These are phyloP conservation scores for Danio albolineatus DNA, from an alignment of 2,797 vertebrate species.

Conservation along the genomic window DNA sequence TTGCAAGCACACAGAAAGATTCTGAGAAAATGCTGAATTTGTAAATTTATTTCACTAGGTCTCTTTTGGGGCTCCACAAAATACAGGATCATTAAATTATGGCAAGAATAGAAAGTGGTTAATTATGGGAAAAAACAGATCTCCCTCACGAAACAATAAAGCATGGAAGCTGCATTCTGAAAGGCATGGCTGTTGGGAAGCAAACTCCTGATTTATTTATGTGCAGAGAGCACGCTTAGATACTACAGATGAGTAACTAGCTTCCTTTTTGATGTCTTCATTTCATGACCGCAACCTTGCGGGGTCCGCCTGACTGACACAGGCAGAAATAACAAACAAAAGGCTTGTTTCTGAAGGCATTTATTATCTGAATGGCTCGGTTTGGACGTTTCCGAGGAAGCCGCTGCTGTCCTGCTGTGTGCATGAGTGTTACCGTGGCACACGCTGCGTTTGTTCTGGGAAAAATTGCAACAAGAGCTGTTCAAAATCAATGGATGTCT, in stretches of 20 bases:
- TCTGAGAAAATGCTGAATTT: too few relatives aligned
- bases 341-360: slow-evolving; percentile 28
- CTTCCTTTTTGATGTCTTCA: slow-evolving; percentile 36
- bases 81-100: slow-evolving; percentile 9
- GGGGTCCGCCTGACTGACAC: slow-evolving; percentile 25
- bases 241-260: slow-evolving; percentile 6
- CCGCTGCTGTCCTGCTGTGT: slow-evolving; percentile 3
- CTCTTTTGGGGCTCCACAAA: not conserved
- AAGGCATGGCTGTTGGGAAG: not conserved
- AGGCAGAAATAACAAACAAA: slow-evolving; percentile 45
- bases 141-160: not conserved
- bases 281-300: slow-evolving; percentile 7
- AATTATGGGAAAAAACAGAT: not conserved
- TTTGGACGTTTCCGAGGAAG: slow-evolving; percentile 35
- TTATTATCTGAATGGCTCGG: slow-evolving; percentile 34
- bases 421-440: slow-evolving; percentile 30
- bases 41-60: not conserved
- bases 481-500: slow-evolving; percentile 41
- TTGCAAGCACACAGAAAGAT: too few relatives aligned
- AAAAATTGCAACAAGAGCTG: slow-evolving; percentile 33
- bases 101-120: slow-evolving; percentile 6
- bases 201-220: slow-evolving; percentile 45
- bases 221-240: not conserved
- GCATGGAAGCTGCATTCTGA: slow-evolving; percentile 1
- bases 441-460: slow-evolving; percentile 36